These are phyloP conservation scores for Otocyon megalotis DNA, from an alignment of 2,113 vertebrate genomes.

Conservation along the genomic window DNA sequence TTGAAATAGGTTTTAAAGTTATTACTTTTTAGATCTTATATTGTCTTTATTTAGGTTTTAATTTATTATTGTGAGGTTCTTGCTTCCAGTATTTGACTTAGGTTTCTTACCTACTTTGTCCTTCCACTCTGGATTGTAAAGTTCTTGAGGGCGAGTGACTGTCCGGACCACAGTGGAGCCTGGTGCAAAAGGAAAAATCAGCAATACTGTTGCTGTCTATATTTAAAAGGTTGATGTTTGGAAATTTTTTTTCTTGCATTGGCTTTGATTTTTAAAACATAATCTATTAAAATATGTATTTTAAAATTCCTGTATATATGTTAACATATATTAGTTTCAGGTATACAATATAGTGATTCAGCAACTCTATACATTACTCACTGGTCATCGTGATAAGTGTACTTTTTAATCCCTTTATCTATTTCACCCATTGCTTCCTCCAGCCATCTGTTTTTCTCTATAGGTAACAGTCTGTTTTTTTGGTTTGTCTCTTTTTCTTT, in stretches of 20 bases:
- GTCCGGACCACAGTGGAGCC: neutral
- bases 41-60: neutral
- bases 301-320: neutral
- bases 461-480: neutral
- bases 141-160: neutral
- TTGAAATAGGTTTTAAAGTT: constrained; percentile 12
- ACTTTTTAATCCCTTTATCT: neutral
- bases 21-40: neutral
- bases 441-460: neutral
- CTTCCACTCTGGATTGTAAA: neutral
- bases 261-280: constrained; percentile 38
- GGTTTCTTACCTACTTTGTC: neutral
- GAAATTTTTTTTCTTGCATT: neutral
- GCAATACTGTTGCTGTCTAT: neutral
- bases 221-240: neutral
- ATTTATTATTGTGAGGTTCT: neutral
- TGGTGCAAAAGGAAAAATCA: neutral
- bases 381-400: neutral
- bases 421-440: neutral
- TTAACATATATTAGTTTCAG: neutral
- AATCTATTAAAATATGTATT: neutral
- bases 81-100: neutral
- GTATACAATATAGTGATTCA: neutral
- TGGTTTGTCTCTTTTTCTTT: neutral
- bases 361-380: neutral